phyloP scores from a whole-genome alignment of 2,888 invertebrate species.

The Tinea pellionella region DNA sequence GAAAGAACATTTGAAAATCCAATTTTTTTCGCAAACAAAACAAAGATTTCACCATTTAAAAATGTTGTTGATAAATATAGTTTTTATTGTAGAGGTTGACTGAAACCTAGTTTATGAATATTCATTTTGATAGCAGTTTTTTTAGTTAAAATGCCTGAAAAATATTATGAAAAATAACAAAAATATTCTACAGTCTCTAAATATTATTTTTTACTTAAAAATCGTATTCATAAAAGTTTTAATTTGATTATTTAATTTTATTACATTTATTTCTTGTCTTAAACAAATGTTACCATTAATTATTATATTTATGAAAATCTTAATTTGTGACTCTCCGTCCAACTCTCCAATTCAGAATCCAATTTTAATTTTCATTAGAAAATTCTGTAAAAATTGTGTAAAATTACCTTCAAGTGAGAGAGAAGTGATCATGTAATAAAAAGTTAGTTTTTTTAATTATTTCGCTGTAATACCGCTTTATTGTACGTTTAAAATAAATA shows the following conservation, averaged over 20 bases:
- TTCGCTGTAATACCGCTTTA: conserved; percentile 7
- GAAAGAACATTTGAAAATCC: too few species aligned
- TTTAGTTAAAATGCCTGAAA: too few species aligned
- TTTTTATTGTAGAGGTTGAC: neutral
- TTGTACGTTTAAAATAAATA: neutral
- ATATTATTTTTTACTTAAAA: too few species aligned
- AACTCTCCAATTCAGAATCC: conserved; percentile 24
- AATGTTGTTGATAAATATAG: neutral
- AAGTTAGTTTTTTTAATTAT: conserved; percentile 16
- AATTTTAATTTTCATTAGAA: conserved; percentile 23
- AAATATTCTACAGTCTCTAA: too few species aligned
- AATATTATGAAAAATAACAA: too few species aligned
- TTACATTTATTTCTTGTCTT: too few species aligned
- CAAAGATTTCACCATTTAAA: neutral
- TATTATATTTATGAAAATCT: neutral
- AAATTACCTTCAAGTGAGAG: conserved; percentile 21
- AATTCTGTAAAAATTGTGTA: conserved; percentile 35
- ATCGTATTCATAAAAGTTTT: too few species aligned
- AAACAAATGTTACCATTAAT: too few species aligned
- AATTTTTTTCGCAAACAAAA: too few species aligned
- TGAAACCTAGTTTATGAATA: too few species aligned
- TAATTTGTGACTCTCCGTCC: conserved; percentile 53
- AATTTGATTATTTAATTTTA: too few species aligned
- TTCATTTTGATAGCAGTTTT: too few species aligned
- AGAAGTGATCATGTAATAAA: conserved; percentile 48